phyloP scores from a whole-genome alignment of 1,140 invertebrate genomes.

The Branchinecta lynchi region DNA sequence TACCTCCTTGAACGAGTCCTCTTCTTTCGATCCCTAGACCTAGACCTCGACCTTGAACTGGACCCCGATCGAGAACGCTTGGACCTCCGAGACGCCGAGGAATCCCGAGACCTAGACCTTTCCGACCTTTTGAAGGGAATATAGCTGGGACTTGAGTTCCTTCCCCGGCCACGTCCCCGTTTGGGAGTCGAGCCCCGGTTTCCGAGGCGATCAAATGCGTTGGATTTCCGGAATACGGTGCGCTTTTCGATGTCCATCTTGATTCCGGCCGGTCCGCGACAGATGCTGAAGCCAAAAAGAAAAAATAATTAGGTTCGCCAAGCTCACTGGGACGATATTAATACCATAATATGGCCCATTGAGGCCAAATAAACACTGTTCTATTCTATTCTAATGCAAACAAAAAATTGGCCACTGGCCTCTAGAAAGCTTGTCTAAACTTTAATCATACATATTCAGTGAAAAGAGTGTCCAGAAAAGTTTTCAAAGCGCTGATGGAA shows the following conservation, averaged over 20 bases:
- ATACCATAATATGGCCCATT: too few species aligned
- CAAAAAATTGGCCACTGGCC: too few species aligned
- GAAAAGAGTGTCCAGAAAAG: too few species aligned
- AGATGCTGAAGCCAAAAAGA: background rate
- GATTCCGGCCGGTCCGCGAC: background rate
- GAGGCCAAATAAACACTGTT: too few species aligned
- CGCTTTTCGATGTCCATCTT: background rate
- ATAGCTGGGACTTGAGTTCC: slow-evolving; percentile 22
- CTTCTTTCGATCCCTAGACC: slow-evolving; percentile 25
- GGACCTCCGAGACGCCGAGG: slow-evolving; percentile 1
- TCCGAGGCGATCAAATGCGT: background rate
- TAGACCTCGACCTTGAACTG: slow-evolving; percentile 36
- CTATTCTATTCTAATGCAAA: too few species aligned
- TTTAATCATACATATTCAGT: too few species aligned
- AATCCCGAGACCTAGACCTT: slow-evolving; percentile 25
- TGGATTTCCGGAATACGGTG: background rate
- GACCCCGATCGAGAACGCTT: slow-evolving; percentile 29
- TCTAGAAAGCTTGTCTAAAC: too few species aligned
- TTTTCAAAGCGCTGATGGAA: background rate
- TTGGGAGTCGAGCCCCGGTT: slow-evolving; percentile 9
- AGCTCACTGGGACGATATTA: background rate
- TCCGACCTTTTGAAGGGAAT: slow-evolving; percentile 25
- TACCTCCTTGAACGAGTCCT: background rate
- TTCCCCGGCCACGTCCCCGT: background rate
- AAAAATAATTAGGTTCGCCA: background rate